These are phyloP conservation scores for Pseudomyrmex concolor DNA, from an alignment of 1,140 invertebrate species.

Conservation along the genomic window DNA sequence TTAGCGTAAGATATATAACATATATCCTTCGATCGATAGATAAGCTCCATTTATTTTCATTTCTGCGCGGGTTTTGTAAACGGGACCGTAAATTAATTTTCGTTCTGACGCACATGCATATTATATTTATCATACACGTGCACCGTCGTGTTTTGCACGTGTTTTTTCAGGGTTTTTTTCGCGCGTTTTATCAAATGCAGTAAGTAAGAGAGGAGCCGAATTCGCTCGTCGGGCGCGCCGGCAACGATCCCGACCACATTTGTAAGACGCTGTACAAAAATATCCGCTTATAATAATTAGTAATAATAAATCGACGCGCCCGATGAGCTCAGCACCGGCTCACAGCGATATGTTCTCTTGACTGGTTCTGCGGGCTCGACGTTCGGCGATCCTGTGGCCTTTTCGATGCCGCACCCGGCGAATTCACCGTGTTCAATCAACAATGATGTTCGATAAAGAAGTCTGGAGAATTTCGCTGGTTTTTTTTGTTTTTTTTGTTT, in stretches of 20 bases:
- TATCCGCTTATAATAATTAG: slow-evolving; percentile 81
- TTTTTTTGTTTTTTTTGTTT: too few relatives aligned
- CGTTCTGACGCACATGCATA: background rate
- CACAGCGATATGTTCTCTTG: slow-evolving; percentile 80
- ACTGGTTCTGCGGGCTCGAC: slow-evolving; percentile 76
- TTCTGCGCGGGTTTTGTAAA: background rate
- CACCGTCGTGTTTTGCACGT: background rate
- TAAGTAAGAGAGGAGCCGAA: slow-evolving; percentile 63
- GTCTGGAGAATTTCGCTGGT: too few relatives aligned
- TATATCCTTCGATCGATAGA: slow-evolving; percentile 35
- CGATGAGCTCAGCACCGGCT: slow-evolving; percentile 75
- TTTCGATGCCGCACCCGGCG: slow-evolving; percentile 25
- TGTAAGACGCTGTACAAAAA: slow-evolving; percentile 84
- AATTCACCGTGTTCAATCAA: background rate
- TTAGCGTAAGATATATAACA: slow-evolving; percentile 31
- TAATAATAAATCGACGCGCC: slow-evolving; percentile 77
- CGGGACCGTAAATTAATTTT: slow-evolving; percentile 17
- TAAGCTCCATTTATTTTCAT: slow-evolving; percentile 53
- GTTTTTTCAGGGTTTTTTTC: slow-evolving; percentile 56
- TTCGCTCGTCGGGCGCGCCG: slow-evolving; percentile 76
- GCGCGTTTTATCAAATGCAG: slow-evolving; percentile 62
- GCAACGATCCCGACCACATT: slow-evolving; percentile 77
- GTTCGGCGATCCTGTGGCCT: slow-evolving; percentile 12
- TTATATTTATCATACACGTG: background rate
- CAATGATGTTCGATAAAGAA: too few relatives aligned